These are phyloP conservation scores for Opisthocomus hoazin DNA, from an alignment of 2,113 vertebrate genomes.

Conservation along the genomic window DNA sequence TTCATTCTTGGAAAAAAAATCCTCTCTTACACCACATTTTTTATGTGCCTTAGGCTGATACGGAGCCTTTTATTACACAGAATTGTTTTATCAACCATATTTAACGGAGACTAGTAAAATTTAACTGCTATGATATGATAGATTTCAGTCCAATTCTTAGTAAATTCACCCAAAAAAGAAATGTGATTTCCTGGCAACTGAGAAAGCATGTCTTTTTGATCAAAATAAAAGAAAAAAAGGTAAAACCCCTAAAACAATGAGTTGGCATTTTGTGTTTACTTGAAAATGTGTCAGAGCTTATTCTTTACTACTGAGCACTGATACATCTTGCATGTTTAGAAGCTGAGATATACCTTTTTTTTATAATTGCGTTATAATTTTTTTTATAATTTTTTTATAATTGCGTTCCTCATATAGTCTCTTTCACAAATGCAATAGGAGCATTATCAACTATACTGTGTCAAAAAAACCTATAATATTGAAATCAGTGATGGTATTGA, in stretches of 20 bases:
- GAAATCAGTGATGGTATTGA: background rate
- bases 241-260: background rate
- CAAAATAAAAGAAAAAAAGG: background rate
- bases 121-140: background rate
- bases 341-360: background rate
- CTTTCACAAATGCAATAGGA: background rate
- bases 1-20: background rate
- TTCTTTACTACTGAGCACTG: background rate
- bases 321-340: background rate
- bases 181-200: background rate
- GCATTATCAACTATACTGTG: background rate
- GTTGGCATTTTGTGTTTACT: background rate
- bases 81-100: slow-evolving; percentile 15
- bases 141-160: background rate
- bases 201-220: background rate
- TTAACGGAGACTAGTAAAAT: slow-evolving; percentile 28
- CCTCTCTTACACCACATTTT: background rate
- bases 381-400: background rate
- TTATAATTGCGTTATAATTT: background rate
- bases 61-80: background rate
- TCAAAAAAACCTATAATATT: background rate
- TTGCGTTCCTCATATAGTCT: background rate
- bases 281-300: background rate
- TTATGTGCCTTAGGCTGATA: background rate
- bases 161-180: background rate